Conservation (phyloP, 2,888 invertebrate genomes). For the Eulithis testata region DNA sequence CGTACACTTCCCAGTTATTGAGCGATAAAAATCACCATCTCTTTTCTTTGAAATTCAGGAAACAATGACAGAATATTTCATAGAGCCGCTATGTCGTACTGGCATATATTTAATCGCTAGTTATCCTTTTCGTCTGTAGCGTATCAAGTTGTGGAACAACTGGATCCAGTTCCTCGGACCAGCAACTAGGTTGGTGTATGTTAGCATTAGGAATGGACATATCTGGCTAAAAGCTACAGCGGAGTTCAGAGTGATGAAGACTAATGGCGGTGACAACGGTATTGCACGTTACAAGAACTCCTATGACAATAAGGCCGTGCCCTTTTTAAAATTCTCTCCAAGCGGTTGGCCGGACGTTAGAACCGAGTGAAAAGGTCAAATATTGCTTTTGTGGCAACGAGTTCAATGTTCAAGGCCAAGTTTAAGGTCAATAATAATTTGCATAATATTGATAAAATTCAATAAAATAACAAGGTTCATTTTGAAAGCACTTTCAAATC, state of each 20-base stretch:
- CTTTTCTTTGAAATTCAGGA: no score
- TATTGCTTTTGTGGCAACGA: neutral
- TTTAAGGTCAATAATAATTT: no score
- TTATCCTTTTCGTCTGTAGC: no score
- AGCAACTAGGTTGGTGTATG: neutral
- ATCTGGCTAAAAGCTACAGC: constrained; percentile 29
- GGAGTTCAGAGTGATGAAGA: constrained; percentile 23
- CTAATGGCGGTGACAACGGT: constrained; percentile 19
- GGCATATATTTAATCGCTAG: no score
- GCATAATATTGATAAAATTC: no score
- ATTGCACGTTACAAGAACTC: constrained; percentile 7
- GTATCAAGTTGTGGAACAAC: no score
- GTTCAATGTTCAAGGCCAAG: neutral
- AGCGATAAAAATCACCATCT: no score
- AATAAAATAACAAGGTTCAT: no score
- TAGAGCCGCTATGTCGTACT: no score
- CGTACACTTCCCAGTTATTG: no score
- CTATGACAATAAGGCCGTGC: neutral
- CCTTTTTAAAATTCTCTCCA: neutral
- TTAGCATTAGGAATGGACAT: constrained; percentile 13
- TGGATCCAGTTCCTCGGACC: neutral
- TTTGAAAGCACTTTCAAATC: no score
- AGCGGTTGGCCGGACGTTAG: neutral
- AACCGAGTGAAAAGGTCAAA: neutral
- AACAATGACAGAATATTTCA: no score